Base-by-base conservation (phyloP, 2,888 invertebrate genomes). In the Conops quadrifasciatus region DNA sequence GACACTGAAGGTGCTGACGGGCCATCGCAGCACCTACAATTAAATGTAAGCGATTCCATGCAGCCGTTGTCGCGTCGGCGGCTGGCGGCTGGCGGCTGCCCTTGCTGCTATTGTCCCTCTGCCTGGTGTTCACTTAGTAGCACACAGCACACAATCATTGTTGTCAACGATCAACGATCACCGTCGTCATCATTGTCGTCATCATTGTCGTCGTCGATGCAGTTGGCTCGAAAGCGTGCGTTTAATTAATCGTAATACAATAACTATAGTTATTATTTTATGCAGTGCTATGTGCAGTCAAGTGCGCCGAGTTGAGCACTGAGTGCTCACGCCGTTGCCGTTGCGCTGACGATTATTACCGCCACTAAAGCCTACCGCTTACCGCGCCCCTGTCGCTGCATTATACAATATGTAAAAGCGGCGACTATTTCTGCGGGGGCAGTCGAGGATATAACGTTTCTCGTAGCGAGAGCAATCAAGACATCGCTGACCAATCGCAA, bases 1-100 rank as follows among this genome's bases (percentile, higher is more conserved):
- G 24, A 56, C 53, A 56, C 24, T 24, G 19, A 19, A 56, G 53
- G 53, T 21, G 53, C 7, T 56, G 53, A 56, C 24, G 53, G n/a
- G 21, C 53, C n/a, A 58, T 58, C 43, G 26, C 67, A 67, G 59
- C 67, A 68, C 67, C 67, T 68, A 60, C 67, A 68, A 68, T 68
- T 68, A 68, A 68, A 60, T 68, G 65, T 30, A 64, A 64, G 64
- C 49, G 64, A 60, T 30, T 64, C 64, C 49, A 49, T 64, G 26
- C 45, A 43, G 19, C 19, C 49, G 26, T 30, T 24, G n/a, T 45
- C 47, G 1, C 24, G 58, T 28, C 30, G 45, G 47, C 66, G 26
- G 53, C 49, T 30, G 47, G 67, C 24, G 13, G 47, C 30, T 30
- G 49, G 30, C 26, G 47, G 26, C 19, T 49, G 49, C 49, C 9